Percentiles rank a stretch among this genome's conserved stretches.
Conservation (phyloP, 2,888 invertebrate species). For the Lordiphosa andalusiaca region DNA sequence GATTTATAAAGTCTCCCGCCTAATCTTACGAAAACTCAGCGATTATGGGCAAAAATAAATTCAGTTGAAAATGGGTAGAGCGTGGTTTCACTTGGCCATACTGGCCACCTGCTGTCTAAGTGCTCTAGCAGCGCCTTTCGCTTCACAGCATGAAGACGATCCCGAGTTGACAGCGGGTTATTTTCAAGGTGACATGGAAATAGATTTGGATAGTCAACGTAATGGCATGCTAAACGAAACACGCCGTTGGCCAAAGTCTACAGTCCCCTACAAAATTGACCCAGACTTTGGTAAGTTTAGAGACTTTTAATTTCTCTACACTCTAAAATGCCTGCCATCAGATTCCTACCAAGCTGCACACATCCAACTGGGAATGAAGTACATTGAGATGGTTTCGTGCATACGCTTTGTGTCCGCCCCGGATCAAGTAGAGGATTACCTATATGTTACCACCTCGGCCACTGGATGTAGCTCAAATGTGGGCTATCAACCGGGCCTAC, state of each 20-base stretch:
- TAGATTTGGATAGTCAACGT: slow-evolving; percentile 80
- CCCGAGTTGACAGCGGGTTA: slow-evolving; percentile 88
- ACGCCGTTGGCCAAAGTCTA: slow-evolving; percentile 84
- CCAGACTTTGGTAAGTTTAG: slow-evolving; percentile 46
- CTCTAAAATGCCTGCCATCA: slow-evolving; percentile 9
- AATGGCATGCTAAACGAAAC: slow-evolving; percentile 83
- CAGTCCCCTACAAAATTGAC: slow-evolving; percentile 83
- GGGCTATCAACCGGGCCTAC: slow-evolving; percentile 82
- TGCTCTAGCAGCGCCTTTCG: slow-evolving; percentile 15
- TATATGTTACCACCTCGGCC: slow-evolving; percentile 41
- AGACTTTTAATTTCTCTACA: no score
- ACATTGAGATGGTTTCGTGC: slow-evolving; percentile 87
- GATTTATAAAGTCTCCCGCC: no score
- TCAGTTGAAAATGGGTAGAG: slow-evolving; percentile 42
- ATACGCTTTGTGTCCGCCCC: slow-evolving; percentile 84
- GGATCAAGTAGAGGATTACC: slow-evolving; percentile 59
- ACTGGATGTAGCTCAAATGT: slow-evolving; percentile 89
- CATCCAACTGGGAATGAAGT: slow-evolving; percentile 85
- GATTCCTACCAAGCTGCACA: slow-evolving; percentile 81
- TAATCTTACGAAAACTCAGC: no score
- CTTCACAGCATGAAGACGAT: slow-evolving; percentile 78
- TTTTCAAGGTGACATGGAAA: slow-evolving; percentile 87
- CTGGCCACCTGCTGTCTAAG: slow-evolving; percentile 10
- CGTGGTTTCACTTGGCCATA: slow-evolving; percentile 18
- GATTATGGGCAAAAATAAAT: neutral